A percentile compares a stretch with the other conserved stretches of the same genome.
Conservation (phyloP, 2,113 vertebrate genomes). For the Menura novaehollandiae region DNA sequence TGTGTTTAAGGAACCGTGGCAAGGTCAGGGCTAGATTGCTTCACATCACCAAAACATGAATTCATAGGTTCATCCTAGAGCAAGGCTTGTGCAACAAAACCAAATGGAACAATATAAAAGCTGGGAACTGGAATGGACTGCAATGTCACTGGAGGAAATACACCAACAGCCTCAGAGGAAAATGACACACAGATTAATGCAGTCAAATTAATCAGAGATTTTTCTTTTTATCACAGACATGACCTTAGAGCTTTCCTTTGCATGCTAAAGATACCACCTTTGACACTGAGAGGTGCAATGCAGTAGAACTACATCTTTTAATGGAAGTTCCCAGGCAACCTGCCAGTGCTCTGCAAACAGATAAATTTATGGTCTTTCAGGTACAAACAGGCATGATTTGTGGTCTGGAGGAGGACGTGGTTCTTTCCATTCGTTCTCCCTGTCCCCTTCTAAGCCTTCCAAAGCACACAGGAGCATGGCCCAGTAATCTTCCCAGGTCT, state of each 20-base stretch:
- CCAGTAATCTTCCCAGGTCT: background rate
- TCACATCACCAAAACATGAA: background rate
- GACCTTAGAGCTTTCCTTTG: background rate
- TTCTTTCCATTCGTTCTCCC: background rate
- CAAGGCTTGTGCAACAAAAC: conserved; percentile 14
- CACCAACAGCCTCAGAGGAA: background rate
- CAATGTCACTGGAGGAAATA: background rate
- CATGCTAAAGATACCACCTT: background rate
- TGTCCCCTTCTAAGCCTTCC: background rate
- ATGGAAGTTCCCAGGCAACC: conserved; percentile 1
- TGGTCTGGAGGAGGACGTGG: background rate
- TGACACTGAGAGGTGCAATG: background rate
- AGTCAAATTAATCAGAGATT: background rate
- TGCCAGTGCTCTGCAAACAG: conserved; percentile 40
- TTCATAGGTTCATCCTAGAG: background rate
- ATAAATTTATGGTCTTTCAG: conserved; percentile 49
- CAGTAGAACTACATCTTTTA: background rate
- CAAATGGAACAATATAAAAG: background rate
- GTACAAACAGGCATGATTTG: conserved; percentile 48
- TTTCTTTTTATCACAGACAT: background rate
- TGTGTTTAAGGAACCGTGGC: background rate
- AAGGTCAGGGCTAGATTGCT: conserved; percentile 17
- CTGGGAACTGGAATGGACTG: background rate
- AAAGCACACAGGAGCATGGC: background rate
- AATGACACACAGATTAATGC: background rate